A percentile compares a stretch with the other conserved stretches of the same genome.
phyloP scores from a whole-genome alignment of 2,888 invertebrate genomes.

The Tenthredo mesomela region DNA sequence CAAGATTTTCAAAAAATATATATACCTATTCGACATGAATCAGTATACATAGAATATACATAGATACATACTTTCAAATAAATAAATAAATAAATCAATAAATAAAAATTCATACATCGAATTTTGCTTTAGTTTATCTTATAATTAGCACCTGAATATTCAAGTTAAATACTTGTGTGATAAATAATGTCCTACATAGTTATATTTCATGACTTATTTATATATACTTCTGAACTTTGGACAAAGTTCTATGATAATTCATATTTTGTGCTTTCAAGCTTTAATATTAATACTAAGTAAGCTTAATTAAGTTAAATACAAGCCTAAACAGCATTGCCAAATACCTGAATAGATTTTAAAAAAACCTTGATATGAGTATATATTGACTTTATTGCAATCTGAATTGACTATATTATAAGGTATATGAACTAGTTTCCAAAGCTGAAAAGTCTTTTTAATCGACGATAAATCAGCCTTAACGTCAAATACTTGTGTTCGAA shows the following conservation, averaged over 20 bases:
- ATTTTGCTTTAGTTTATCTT: neutral
- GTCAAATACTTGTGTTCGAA: neutral
- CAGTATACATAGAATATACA: neutral
- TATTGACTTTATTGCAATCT: conserved; percentile 23
- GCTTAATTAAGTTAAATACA: neutral
- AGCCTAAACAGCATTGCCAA: neutral
- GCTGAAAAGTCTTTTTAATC: neutral
- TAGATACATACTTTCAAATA: neutral
- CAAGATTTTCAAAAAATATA: neutral
- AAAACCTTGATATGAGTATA: neutral
- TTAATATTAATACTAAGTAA: conserved; percentile 3
- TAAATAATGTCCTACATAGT: neutral
- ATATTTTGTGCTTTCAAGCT: neutral
- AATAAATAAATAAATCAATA: neutral
- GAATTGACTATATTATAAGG: conserved; percentile 23
- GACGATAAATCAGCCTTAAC: neutral
- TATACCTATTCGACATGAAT: neutral
- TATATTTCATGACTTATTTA: neutral
- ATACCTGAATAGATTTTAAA: neutral
- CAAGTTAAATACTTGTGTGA: conserved; percentile 3
- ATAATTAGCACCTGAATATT: conserved; percentile 10
- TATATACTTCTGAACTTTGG: neutral
- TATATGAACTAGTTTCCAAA: neutral
- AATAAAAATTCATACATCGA: neutral
- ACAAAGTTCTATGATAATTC: neutral